These are phyloP conservation scores for Theretra japonica DNA, from an alignment of 2,888 invertebrate species.

Conservation along the genomic window DNA sequence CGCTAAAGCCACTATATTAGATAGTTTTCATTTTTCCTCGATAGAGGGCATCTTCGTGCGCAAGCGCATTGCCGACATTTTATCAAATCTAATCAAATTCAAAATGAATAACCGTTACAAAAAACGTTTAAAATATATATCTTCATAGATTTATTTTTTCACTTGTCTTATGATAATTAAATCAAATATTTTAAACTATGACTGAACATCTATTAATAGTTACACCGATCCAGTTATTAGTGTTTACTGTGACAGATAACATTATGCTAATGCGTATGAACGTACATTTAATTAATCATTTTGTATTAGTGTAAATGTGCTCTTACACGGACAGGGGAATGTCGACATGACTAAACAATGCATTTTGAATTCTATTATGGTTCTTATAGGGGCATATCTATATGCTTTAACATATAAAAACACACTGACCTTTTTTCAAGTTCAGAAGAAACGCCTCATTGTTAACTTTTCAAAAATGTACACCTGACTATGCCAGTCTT, in stretches of 20 bases:
- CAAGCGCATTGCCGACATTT: too few species aligned
- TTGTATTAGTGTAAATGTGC: not conserved
- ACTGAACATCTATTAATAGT: slow-evolving; percentile 19
- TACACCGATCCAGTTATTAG: slow-evolving; percentile 10
- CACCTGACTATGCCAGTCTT: too few species aligned
- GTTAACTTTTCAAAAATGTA: not conserved
- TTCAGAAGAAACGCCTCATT: too few species aligned
- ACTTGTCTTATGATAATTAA: not conserved
- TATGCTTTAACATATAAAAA: too few species aligned
- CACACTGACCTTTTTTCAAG: too few species aligned
- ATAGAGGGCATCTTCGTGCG: too few species aligned
- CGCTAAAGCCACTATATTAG: too few species aligned
- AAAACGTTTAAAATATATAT: not conserved
- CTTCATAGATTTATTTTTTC: not conserved
- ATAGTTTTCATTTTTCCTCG: too few species aligned
- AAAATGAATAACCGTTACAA: not conserved
- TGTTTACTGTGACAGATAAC: slow-evolving; percentile 20
- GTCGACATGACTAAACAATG: not conserved
- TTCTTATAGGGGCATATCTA: too few species aligned
- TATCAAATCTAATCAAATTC: too few species aligned
- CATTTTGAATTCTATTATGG: too few species aligned
- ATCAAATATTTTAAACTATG: slow-evolving; percentile 17
- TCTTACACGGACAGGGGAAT: too few species aligned
- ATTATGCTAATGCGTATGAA: slow-evolving; percentile 7
- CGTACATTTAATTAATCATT: not conserved